A percentile compares a stretch with the other conserved stretches of the same genome.
phyloP scores from a whole-genome alignment of 2,113 vertebrate species.

The Dromaius novaehollandiae region DNA sequence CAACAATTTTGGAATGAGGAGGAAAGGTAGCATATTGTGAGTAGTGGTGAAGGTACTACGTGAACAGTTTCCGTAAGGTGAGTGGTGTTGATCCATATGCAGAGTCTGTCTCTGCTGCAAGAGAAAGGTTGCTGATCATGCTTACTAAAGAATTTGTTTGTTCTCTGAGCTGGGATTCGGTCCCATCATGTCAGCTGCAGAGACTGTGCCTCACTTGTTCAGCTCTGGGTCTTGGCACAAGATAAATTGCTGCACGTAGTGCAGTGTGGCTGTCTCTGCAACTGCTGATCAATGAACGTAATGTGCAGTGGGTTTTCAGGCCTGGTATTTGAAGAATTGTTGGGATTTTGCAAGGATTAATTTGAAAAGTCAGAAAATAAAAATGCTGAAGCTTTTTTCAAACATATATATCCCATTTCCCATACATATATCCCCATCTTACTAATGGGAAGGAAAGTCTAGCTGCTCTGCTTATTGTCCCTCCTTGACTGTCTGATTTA shows the following conservation, averaged over 20 bases:
- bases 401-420: neutral
- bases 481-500: neutral
- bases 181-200: neutral
- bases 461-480: neutral
- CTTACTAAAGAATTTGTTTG: neutral
- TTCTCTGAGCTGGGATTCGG: neutral
- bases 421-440: neutral
- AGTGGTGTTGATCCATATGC: fast-evolving
- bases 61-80: fast-evolving
- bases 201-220: neutral
- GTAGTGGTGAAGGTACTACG: neutral
- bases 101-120: fast-evolving
- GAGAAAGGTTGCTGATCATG: neutral
- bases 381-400: neutral
- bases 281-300: fast-evolving
- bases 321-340: neutral
- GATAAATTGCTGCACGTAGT: neutral
- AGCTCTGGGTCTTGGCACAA: neutral
- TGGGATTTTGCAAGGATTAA: neutral
- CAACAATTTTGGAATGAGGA: neutral
- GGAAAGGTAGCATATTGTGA: neutral
- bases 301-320: neutral
- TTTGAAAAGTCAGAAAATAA: neutral
- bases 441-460: neutral
- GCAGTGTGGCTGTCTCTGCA: fast-evolving